phyloP scores from a whole-genome alignment of 2,113 vertebrate species.

The Rhodinocichla rosea region DNA sequence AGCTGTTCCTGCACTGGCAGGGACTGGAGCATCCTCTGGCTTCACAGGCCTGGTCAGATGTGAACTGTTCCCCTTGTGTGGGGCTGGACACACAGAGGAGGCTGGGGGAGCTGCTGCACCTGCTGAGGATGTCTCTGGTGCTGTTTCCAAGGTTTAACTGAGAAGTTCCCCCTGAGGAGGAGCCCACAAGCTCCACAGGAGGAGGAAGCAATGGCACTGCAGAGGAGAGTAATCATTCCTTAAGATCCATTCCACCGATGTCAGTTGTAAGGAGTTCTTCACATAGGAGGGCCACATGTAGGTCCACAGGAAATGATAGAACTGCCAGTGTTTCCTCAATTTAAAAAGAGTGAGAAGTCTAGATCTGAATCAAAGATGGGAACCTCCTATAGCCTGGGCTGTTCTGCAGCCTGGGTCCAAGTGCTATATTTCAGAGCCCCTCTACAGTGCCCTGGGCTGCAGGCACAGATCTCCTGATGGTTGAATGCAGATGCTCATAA shows the following conservation, averaged over 20 bases:
- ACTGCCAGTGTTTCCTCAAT: background rate
- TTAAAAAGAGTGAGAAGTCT: background rate
- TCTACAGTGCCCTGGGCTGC: background rate
- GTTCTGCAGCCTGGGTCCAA: background rate
- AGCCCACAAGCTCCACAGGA: background rate
- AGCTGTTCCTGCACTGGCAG: background rate
- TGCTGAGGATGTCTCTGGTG: background rate
- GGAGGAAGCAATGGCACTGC: background rate
- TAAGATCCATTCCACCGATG: background rate
- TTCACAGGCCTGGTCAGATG: background rate
- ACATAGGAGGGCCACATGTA: background rate
- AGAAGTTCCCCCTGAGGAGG: background rate
- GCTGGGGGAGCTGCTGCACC: background rate
- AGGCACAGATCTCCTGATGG: background rate
- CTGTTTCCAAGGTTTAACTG: background rate
- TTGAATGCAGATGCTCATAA: background rate
- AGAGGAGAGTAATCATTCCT: background rate
- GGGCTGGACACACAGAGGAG: background rate
- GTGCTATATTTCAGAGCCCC: background rate
- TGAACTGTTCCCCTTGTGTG: rapidly evolving
- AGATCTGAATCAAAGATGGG: background rate
- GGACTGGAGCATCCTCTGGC: rapidly evolving
- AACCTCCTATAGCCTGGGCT: background rate
- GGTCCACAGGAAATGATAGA: background rate
- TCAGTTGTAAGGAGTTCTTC: background rate